These are phyloP conservation scores for Geopemphigus sp. DNA, from an alignment of 1,140 invertebrate species.

Conservation along the genomic window DNA sequence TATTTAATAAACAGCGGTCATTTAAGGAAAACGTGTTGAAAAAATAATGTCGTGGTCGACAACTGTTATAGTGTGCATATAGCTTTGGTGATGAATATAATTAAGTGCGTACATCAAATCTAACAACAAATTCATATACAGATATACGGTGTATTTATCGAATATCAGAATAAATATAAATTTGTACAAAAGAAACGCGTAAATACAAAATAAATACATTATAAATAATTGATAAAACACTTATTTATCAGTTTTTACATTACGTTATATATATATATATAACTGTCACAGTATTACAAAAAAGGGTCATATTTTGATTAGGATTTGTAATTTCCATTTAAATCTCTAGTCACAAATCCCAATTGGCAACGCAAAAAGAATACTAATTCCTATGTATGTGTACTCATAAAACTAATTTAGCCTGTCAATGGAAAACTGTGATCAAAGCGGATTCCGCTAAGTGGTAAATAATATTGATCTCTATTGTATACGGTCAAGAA, in stretches of 20 bases:
- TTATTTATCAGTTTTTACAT: not conserved
- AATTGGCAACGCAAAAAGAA: not conserved
- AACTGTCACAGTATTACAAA: not conserved
- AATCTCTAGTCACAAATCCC: not conserved
- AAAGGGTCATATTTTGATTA: not conserved
- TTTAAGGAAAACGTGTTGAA: not conserved
- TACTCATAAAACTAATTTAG: not conserved
- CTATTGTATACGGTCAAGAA: not conserved
- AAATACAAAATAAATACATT: not conserved
- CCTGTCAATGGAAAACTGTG: not conserved
- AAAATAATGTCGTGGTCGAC: not conserved
- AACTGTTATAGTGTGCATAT: not conserved
- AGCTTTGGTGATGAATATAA: not conserved
- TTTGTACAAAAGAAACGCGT: not conserved
- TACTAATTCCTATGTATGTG: too few species aligned
- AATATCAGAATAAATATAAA: not conserved
- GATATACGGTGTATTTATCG: not conserved
- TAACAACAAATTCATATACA: not conserved
- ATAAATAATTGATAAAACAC: not conserved
- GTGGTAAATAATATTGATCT: not conserved
- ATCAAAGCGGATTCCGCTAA: not conserved
- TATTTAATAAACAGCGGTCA: not conserved
- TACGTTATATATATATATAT: too few species aligned
- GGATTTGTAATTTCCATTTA: not conserved
- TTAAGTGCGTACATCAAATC: not conserved